Evolutionary conservation across 2,888 invertebrate species (phyloP), one percentile per base, ranked within the genome.

Genomic region (Phymatocera aterrima): DNA sequence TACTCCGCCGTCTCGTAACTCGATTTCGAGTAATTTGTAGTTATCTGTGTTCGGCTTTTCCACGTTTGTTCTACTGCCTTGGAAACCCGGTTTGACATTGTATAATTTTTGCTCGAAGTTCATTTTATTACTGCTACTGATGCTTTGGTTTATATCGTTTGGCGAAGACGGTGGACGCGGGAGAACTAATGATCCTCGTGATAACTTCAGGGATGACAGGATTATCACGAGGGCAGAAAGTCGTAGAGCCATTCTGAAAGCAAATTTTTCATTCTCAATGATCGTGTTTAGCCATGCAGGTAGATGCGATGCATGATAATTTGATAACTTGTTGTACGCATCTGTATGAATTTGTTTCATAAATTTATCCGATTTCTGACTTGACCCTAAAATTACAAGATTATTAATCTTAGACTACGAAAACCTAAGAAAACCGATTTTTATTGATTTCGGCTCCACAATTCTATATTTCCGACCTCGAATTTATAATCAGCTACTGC

Each of bases 101-200:
- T 84, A 83, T 6, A 80, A 57, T 57, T 84, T 85, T 24, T 82
- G 78, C 37, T 83, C 81, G n/a, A 77, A 79, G 5, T 81, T 72
- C 3, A 82, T 79, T 51, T 24, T 43, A 3, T 10, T 24, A 12
- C 70, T n/a, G 18, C 70, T 43, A 18, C 28, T 28, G 31, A 83
- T 83, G 21, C 84, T 86, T 10, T 82, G 84, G 5, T 82, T 85
- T 15, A 89, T 86, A 54, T 86, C 85, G 79, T 89, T 89, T 0
- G 85, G 85, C 43, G 85, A 84, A 5, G 88, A 87, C 1, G 89
- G 89, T 51, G 89, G 89, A 77, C 89, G 83, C 10, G 89, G 89
- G 31, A 89, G 83, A 21, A 89, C 89, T 84, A 89, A 87, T 21
- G 89, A 87, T 24, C 88, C 83, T 31, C 83, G 79, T 21, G 83